Evolutionary conservation across 37 sponge, comb jelly and placozoan species (phyloP).

Genomic region (Hormiphora californensis): DNA sequence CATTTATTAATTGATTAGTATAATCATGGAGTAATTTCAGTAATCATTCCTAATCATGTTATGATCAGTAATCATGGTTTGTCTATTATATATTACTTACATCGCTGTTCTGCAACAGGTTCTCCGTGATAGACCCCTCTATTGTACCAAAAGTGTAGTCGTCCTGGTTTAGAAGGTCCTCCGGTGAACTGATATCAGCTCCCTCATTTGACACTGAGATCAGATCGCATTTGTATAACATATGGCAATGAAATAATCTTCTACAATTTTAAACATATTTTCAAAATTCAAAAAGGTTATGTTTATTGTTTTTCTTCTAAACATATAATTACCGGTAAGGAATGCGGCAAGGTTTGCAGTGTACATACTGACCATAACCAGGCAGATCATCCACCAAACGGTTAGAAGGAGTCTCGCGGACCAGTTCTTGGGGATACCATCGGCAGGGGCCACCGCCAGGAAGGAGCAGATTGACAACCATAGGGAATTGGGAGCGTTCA

Average conservation of each 20-base stretch:
- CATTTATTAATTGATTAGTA: neutral
- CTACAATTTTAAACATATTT: no score
- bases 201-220: neutral
- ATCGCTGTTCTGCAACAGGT: neutral
- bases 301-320: neutral
- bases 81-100: neutral
- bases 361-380: neutral
- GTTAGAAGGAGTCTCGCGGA: neutral
- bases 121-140: neutral
- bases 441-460: neutral
- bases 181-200: neutral
- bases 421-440: neutral
- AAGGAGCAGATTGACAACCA: conserved; percentile 10
- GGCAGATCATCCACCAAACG: neutral
- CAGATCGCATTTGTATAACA: neutral
- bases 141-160: neutral
- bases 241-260: no score
- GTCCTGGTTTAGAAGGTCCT: neutral
- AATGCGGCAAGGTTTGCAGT: neutral
- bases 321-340: neutral
- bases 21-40: neutral
- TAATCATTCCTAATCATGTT: neutral
- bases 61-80: neutral
- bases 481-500: neutral
- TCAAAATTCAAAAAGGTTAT: no score